These are phyloP conservation scores for Poecilia velifera DNA, from an alignment of 2,797 vertebrate species.

Conservation along the genomic window DNA sequence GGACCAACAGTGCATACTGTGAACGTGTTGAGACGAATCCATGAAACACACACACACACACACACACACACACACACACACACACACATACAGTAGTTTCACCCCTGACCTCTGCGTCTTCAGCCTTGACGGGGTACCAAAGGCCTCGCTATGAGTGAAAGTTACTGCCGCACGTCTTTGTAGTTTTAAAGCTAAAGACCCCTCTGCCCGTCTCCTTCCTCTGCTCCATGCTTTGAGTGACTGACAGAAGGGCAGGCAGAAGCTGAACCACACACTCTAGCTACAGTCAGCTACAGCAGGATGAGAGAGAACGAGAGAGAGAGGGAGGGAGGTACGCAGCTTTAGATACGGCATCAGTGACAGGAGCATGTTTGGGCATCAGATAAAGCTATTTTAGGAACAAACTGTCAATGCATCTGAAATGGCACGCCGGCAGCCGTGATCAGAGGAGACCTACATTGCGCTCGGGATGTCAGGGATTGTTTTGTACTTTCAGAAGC, in stretches of 20 bases:
- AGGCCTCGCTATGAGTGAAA: slow-evolving; percentile 20
- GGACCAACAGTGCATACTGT: not conserved
- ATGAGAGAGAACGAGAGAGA: slow-evolving; percentile 9
- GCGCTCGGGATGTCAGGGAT: slow-evolving; percentile 31
- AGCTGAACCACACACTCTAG: slow-evolving; percentile 58
- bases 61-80: not conserved
- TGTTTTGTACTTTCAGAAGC: slow-evolving; percentile 45
- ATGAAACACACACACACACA: not conserved
- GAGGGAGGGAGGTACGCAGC: slow-evolving; percentile 50
- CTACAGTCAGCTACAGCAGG: slow-evolving; percentile 60
- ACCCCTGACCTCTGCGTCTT: slow-evolving; percentile 15
- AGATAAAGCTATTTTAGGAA: slow-evolving; percentile 72
- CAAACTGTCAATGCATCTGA: slow-evolving; percentile 68
- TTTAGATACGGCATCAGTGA: slow-evolving; percentile 59
- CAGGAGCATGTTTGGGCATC: slow-evolving; percentile 69
- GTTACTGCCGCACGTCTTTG: slow-evolving; percentile 37
- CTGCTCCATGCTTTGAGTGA: slow-evolving; percentile 51
- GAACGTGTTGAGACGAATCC: not conserved
- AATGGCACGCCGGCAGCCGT: slow-evolving; percentile 54
- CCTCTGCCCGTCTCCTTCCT: slow-evolving; percentile 11
- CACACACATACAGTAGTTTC: not conserved
- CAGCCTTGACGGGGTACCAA: not conserved
- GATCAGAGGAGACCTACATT: slow-evolving; percentile 68
- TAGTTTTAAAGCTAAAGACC: slow-evolving; percentile 43
- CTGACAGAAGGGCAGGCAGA: slow-evolving; percentile 58